phyloP scores from a whole-genome alignment of 23 tunicate genomes.

The Trididemnum clinides region DNA sequence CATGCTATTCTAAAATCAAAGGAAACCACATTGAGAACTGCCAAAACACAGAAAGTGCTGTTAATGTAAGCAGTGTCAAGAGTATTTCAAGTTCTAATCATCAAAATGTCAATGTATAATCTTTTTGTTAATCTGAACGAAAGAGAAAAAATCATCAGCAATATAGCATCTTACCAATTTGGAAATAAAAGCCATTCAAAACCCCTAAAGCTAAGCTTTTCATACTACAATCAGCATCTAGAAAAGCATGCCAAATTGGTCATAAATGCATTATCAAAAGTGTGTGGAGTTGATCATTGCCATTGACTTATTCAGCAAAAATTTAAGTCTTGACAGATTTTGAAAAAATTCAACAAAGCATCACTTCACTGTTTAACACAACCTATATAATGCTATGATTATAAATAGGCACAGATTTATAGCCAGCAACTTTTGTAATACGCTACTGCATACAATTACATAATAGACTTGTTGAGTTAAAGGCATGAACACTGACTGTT shows the following conservation, averaged over 20 bases:
- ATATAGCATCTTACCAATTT: neutral
- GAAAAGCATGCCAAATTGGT: conserved; percentile 14
- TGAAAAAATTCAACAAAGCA: conserved; percentile 7
- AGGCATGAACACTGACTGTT: neutral
- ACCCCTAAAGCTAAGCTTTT: neutral
- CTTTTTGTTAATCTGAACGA: neutral
- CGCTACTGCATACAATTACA: too few relatives aligned
- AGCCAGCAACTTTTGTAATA: neutral
- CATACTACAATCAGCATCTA: conserved; percentile 15
- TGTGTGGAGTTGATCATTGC: neutral
- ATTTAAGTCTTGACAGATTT: neutral
- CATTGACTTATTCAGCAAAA: neutral
- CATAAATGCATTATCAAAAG: neutral
- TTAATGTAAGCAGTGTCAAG: neutral
- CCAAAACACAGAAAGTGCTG: neutral
- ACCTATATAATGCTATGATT: neutral
- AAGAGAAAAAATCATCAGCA: neutral
- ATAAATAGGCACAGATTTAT: neutral
- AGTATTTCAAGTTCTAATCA: neutral
- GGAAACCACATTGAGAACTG: neutral
- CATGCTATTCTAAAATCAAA: neutral
- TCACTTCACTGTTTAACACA: neutral
- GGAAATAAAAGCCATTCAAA: conserved; percentile 6
- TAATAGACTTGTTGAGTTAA: too few relatives aligned
- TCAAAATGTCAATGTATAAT: neutral